Evolutionary conservation across 2,888 invertebrate genomes (phyloP).

Genomic region (Linnaemya tessellans): DNA sequence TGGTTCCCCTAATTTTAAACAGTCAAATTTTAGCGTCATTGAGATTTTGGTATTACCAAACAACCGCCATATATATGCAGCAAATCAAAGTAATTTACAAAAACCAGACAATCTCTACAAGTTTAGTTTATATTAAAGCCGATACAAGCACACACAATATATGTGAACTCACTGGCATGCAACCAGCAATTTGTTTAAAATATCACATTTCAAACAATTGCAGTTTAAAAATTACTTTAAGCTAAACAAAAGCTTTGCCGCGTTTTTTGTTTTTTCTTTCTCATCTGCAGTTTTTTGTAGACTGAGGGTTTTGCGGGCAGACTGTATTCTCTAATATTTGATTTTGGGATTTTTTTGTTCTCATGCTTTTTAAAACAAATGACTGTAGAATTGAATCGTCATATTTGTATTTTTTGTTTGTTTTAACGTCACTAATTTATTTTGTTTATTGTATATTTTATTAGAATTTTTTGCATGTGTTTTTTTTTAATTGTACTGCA

Average conservation of each 20-base stretch:
- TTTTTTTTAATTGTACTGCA: constrained; percentile 8
- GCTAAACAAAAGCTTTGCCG: constrained; percentile 38
- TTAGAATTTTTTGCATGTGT: constrained; percentile 56
- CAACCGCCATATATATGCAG: neutral
- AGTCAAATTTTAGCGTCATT: no score
- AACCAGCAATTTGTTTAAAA: constrained; percentile 2
- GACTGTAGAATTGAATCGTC: constrained; percentile 51
- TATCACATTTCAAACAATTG: neutral
- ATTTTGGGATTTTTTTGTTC: constrained; percentile 48
- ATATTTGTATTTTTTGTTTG: constrained; percentile 55
- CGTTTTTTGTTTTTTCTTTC: constrained; percentile 29
- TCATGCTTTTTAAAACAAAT: constrained; percentile 37
- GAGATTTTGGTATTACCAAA: constrained; percentile 53
- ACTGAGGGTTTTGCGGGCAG: neutral
- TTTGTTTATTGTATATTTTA: constrained; percentile 54
- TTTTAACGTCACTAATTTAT: constrained; percentile 64
- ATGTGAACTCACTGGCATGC: neutral
- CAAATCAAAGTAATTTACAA: constrained; percentile 52
- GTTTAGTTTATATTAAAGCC: neutral
- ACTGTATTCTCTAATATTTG: constrained; percentile 14
- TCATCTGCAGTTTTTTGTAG: neutral
- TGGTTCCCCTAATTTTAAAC: no score
- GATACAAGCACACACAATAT: neutral
- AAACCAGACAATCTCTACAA: constrained; percentile 32
- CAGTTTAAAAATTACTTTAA: neutral